phyloP scores from a whole-genome alignment of 2,113 vertebrate species.

The Phylloscopus whistleri region DNA sequence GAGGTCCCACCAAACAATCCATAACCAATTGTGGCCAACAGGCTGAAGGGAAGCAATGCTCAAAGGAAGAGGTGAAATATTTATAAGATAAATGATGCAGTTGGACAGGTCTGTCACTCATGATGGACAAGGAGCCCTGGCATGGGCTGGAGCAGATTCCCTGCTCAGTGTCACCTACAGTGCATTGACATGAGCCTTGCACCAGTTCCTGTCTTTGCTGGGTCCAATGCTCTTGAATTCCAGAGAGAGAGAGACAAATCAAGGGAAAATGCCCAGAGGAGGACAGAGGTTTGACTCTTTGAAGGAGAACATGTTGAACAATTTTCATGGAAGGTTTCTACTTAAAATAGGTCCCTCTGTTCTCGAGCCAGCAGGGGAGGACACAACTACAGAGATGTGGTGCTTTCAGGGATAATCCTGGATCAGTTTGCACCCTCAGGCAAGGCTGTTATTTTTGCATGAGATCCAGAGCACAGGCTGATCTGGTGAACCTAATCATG shows the following conservation, averaged over 20 bases:
- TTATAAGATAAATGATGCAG: background rate
- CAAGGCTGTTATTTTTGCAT: background rate
- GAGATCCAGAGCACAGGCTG: background rate
- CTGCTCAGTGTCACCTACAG: background rate
- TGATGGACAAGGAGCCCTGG: background rate
- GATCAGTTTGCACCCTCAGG: background rate
- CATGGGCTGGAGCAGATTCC: background rate
- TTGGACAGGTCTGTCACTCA: background rate
- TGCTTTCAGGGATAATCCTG: background rate
- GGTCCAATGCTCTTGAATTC: background rate
- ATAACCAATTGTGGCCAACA: rapidly evolving
- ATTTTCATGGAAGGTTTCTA: background rate
- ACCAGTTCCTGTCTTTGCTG: background rate
- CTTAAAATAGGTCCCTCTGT: background rate
- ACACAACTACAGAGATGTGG: background rate
- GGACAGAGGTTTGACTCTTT: background rate
- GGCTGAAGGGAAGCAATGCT: background rate
- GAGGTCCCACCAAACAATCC: background rate
- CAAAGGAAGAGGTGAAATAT: background rate
- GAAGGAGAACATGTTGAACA: background rate
- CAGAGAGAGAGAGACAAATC: background rate
- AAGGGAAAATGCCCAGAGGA: background rate
- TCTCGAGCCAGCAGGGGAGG: background rate
- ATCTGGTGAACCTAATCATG: background rate
- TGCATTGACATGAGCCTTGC: background rate